A percentile compares a stretch with the other conserved stretches of the same genome.
These are phyloP conservation scores for Koerneria pararmatus DNA, from an alignment of 2,888 invertebrate species.

Conservation along the genomic window DNA sequence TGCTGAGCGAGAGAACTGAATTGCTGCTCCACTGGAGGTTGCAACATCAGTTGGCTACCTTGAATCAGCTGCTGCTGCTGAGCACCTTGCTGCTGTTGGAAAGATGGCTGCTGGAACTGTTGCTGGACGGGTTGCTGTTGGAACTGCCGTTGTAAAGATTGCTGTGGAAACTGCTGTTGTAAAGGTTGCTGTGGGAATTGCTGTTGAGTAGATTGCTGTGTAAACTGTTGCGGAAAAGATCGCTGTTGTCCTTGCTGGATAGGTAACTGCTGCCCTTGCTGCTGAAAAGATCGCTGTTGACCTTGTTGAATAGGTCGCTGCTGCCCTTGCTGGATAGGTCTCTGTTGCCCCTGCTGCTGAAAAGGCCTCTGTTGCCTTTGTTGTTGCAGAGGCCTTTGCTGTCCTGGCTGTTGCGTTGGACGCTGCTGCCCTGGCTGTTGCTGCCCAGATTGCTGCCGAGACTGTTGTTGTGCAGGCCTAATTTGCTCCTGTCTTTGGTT, in stretches of 20 bases:
- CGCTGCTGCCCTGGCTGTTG: slow-evolving; percentile 13
- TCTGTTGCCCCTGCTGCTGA: slow-evolving; percentile 9
- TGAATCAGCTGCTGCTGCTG: slow-evolving; percentile 9
- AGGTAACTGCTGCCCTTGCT: background rate
- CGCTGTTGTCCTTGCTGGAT: background rate
- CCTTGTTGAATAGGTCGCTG: slow-evolving; percentile 8
- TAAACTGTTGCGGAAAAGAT: background rate
- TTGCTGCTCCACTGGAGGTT: too few species aligned
- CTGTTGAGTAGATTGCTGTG: background rate
- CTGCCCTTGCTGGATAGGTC: slow-evolving; percentile 12
- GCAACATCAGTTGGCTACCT: too few species aligned
- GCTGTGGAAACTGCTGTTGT: background rate
- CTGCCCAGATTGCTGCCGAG: slow-evolving; percentile 9
- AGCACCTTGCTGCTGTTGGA: slow-evolving; percentile 1
- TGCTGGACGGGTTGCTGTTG: background rate
- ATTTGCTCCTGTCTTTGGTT: too few species aligned
- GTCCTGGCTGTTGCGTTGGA: background rate
- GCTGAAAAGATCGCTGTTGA: background rate
- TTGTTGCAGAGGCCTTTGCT: background rate
- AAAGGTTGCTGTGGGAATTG: background rate
- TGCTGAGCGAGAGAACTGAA: too few species aligned
- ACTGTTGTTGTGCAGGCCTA: background rate
- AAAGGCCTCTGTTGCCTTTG: slow-evolving; percentile 8
- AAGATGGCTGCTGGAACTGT: slow-evolving; percentile 7
- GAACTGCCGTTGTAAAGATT: background rate